A percentile compares a stretch with the other conserved stretches of the same genome.
These are phyloP conservation scores for Phainopepla nitens DNA, from an alignment of 2,113 vertebrate genomes.

Conservation along the genomic window DNA sequence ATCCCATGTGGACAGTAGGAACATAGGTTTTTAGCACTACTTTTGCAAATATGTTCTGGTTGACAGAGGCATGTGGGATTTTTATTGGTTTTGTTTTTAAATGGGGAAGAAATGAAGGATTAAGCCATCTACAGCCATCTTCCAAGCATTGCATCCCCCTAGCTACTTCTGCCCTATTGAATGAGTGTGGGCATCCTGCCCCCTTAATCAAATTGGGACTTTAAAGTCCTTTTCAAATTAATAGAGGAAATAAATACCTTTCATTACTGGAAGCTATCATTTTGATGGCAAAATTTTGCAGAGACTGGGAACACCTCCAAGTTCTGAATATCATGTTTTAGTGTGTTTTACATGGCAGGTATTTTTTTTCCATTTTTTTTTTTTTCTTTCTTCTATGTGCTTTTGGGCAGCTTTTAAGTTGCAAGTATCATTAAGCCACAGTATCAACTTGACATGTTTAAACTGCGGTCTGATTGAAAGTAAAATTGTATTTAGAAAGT, in stretches of 20 bases:
- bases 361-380: neutral
- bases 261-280: neutral
- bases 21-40: rapidly evolving
- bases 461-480: conserved; percentile 3
- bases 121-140: neutral
- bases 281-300: neutral
- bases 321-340: neutral
- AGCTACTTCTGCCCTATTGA: neutral
- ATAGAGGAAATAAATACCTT: neutral
- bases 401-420: conserved; percentile 25
- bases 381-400: neutral
- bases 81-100: neutral
- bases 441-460: conserved; percentile 10
- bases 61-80: neutral
- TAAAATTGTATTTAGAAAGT: conserved; percentile 1
- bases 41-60: neutral
- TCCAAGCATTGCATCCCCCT: neutral
- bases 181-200: rapidly evolving
- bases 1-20: neutral
- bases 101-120: neutral
- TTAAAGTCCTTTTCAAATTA: neutral
- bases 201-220: neutral
- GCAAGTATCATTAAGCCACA: neutral
- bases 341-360: neutral
- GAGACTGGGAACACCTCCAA: neutral